Evolutionary conservation across 23 tunicate species (phyloP).

Genomic region (Halocynthia aurantium): DNA sequence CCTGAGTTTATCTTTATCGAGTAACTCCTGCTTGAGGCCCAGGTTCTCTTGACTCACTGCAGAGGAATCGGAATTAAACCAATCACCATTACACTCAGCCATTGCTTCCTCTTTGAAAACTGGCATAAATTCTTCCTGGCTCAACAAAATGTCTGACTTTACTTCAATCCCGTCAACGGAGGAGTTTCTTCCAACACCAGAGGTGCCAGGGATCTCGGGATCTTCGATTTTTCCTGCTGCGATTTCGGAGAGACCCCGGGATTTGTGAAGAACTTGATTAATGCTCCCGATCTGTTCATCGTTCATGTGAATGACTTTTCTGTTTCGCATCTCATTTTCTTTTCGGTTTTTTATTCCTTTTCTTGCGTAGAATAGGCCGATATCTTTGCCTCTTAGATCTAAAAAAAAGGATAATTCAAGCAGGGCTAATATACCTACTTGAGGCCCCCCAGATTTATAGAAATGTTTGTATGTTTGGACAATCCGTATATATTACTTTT

Average conservation of each 20-base stretch:
- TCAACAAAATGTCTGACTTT: neutral
- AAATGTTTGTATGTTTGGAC: too few relatives aligned
- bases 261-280: constrained; percentile 20
- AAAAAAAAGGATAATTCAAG: neutral
- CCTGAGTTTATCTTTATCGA: constrained; percentile 1
- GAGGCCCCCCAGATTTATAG: too few relatives aligned
- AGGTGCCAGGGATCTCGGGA: too few relatives aligned
- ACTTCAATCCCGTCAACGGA: neutral
- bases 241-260: neutral
- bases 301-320: constrained; percentile 48
- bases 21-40: neutral
- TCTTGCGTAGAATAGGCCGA: constrained; percentile 61
- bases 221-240: neutral
- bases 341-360: constrained; percentile 27
- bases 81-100: constrained; percentile 4
- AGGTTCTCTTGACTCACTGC: neutral
- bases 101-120: neutral
- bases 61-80: constrained; percentile 16
- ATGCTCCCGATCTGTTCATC: constrained; percentile 31
- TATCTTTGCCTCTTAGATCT: constrained; percentile 51
- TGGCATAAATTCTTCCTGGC: neutral
- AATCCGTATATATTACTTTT: too few relatives aligned
- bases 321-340: constrained; percentile 30
- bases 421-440: too few relatives aligned
- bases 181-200: neutral